Percentiles rank a stretch among this genome's conserved stretches.
These are phyloP conservation scores for Capromys pilorides DNA, from an alignment of 2,797 vertebrate genomes.

Conservation along the genomic window DNA sequence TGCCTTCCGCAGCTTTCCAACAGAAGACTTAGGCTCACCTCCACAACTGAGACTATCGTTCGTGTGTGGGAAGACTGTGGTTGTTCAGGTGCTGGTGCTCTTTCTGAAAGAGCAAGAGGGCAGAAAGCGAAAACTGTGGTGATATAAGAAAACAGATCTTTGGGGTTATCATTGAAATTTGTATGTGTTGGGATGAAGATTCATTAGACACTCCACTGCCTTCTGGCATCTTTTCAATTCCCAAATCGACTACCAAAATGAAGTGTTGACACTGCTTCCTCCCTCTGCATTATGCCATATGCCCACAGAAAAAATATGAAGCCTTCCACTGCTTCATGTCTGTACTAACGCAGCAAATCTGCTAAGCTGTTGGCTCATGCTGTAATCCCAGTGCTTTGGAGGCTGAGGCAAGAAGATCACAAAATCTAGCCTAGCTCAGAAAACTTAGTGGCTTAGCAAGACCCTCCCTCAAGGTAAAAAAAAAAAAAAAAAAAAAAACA, in stretches of 20 bases:
- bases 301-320: constrained; percentile 37
- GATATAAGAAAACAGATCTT: constrained; percentile 10
- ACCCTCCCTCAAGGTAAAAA: not conserved
- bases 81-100: not conserved
- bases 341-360: not conserved
- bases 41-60: not conserved
- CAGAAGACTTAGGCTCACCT: not conserved
- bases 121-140: constrained; percentile 47
- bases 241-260: constrained; percentile 56
- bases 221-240: constrained; percentile 50
- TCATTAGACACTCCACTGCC: constrained; percentile 46
- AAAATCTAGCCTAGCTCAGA: not conserved
- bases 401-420: not conserved
- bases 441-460: not conserved
- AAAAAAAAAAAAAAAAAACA: not conserved
- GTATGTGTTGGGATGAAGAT: constrained; percentile 47
- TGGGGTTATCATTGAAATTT: constrained; percentile 68
- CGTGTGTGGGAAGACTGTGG: not conserved
- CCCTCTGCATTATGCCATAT: constrained; percentile 49
- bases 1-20: not conserved
- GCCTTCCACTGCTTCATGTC: not conserved
- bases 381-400: not conserved
- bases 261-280: constrained; percentile 51
- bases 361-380: not conserved
- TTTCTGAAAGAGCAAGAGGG: constrained; percentile 5